A percentile compares a stretch with the other conserved stretches of the same genome.
Conservation (phyloP, 2,797 vertebrate species). For the Siniperca obscura region DNA sequence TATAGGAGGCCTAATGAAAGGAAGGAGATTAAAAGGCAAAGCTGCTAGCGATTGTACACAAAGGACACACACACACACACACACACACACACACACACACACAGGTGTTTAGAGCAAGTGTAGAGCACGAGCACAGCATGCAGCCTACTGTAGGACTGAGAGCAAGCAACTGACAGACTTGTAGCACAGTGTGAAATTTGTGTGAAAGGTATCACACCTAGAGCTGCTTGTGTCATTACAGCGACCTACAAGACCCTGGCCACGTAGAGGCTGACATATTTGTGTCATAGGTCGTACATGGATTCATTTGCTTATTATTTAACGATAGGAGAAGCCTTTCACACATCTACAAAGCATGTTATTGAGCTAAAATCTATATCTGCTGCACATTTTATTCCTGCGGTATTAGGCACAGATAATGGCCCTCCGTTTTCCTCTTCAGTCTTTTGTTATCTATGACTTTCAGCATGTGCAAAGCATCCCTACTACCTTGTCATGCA, state of each 20-base stretch:
- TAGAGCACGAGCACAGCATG: conserved; percentile 12
- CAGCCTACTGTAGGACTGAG: conserved; percentile 14
- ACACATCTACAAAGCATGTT: not conserved
- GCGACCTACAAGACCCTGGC: not conserved
- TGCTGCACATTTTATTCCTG: not conserved
- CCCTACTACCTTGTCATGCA: not conserved
- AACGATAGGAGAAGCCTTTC: not conserved
- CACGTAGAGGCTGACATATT: not conserved
- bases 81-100: not conserved
- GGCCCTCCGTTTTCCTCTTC: not conserved
- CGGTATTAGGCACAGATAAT: not conserved
- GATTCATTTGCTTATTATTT: conserved; percentile 28
- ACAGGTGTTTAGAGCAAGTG: conserved; percentile 12
- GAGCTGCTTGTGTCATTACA: conserved; percentile 15
- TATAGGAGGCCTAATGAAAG: conserved; percentile 38
- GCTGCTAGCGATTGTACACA: conserved; percentile 13
- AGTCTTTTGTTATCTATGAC: conserved; percentile 1
- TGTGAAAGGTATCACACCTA: conserved; percentile 22
- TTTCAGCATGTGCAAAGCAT: conserved; percentile 3
- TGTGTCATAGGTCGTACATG: not conserved
- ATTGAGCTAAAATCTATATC: not conserved
- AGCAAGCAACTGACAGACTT: conserved; percentile 14
- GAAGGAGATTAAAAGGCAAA: conserved; percentile 38
- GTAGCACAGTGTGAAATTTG: conserved; percentile 25
- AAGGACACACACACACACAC: not conserved